Base-by-base conservation (phyloP, 2,797 vertebrate species). In the Phylloscopus collybita region DNA sequence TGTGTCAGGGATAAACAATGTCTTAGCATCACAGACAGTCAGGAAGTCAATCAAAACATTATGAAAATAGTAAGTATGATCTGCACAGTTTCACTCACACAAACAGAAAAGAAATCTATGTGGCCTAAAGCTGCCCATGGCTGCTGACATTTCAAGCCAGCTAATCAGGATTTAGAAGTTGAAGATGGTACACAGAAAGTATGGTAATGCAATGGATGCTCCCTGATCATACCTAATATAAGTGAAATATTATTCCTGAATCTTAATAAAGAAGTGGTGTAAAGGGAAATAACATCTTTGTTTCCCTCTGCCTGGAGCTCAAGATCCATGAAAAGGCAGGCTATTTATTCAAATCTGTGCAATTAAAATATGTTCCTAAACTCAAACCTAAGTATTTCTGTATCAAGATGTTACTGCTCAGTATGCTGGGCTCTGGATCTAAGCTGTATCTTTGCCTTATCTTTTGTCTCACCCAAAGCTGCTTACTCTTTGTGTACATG, bases 121-220 rank as follows among this genome's bases (percentile, higher is more conserved):
- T 30, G 32, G 47, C 50, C 29, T 36, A 50, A 95, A 93, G 29
- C 66, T 95, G 75, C 19, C 47, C 26, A n/a, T 50, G 49, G 23
- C 45, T 94, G 65, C 84, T 93, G 84, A 87, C 86, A 93, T 91
- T 97, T 89, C 78, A 90, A 95, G 65, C 23, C 78, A 65, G 56
- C 25, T 89, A 85, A 91, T 53, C 74, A 82, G 47, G 56, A 94
- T 75, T 96, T 96, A 91, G 85, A 80, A 60, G 62, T 74, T 51
- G 51, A 90, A 61, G 76, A 64, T 1, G 9, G n/a, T 23, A 71
- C 54, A 38, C 44, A 76, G 60, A 70, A 83, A 34, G 20, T 32
- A 69, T 36, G 20, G n/a, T 20, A 66, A 66, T 60, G 30, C 45
- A 71, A 42, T 65, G 42, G 50, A 74, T 79, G 25, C 54, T 85